Evolutionary conservation across 2,797 vertebrate species (phyloP), one percentile per base, ranked within the genome.

Genomic region (Borostomias antarcticus): DNA sequence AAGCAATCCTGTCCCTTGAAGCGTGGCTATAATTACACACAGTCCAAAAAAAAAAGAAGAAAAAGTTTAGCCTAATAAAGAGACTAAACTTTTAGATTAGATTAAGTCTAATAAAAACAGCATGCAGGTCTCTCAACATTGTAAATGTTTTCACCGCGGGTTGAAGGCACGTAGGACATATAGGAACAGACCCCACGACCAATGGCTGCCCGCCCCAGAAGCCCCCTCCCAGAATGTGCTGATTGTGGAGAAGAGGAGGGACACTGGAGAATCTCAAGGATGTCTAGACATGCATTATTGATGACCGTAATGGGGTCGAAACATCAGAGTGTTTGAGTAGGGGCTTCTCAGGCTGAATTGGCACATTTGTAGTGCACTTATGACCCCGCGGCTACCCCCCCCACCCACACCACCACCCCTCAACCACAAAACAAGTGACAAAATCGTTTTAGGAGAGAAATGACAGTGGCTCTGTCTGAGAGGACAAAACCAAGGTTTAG

Each of bases 221-320:
- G 79, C 80, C 68, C 70, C 71, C 77, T 45, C 73, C 69, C 33
- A 26, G n/a, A 80, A 83, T 85, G 71, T 81, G 86, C 83, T 86
- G 85, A 89, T 82, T 58, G 81, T 40, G 72, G 66, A 69, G 73
- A 72, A 64, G 45, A 35, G 50, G 50, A 43, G 21, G 37, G 62
- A 84, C 67, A 68, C 11, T 2, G 65, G 68, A 57, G 72, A 75
- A 78, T 52, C 68, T 77, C 65, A 67, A 73, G 73, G 83, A 82
- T 69, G 33, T 75, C 50, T 68, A 33, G 4, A 67, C 10, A 66
- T 89, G 81, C 87, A 91, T 91, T 89, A 89, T 89, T 89, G 73
- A 89, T 89, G 84, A 79, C 63, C 33, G 70, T 87, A 88, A 89
- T 89, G 86, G 84, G 82, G 54, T 65, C 0, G 2, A 70, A 69